Percentiles rank a stretch among this genome's conserved stretches.
Evolutionary conservation across 2,113 vertebrate genomes (phyloP).

Genomic region (Gymnocephalus cernua): DNA sequence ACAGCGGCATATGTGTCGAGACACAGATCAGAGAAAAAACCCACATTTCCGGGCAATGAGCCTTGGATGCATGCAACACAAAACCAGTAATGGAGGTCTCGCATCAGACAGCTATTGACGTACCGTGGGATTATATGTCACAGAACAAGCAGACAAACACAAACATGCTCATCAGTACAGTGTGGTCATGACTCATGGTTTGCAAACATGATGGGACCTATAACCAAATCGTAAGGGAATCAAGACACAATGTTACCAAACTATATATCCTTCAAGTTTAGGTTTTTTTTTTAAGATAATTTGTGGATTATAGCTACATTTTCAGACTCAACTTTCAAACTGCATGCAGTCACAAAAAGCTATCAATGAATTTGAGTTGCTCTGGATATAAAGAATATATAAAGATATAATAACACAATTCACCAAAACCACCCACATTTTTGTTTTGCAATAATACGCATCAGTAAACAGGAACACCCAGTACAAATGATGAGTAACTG

Average conservation of each 20-base stretch:
- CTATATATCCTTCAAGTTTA: neutral
- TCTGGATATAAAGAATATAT: neutral
- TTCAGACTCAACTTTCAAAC: neutral
- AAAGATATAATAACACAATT: too few species aligned
- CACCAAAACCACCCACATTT: neutral
- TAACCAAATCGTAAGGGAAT: neutral
- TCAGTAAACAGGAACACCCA: slow-evolving; percentile 15
- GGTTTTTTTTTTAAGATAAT: neutral
- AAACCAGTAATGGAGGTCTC: slow-evolving; percentile 75
- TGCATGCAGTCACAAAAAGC: neutral
- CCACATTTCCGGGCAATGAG: slow-evolving; percentile 67
- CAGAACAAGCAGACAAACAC: slow-evolving; percentile 40
- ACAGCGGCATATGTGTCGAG: slow-evolving; percentile 59
- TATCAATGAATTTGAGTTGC: neutral
- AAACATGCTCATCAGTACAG: slow-evolving; percentile 36
- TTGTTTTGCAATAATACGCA: slow-evolving; percentile 5
- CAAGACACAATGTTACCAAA: neutral
- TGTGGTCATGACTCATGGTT: slow-evolving; percentile 2
- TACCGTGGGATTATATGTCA: slow-evolving; percentile 65
- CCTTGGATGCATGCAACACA: slow-evolving; percentile 70
- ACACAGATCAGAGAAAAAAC: slow-evolving; percentile 61
- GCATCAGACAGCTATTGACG: slow-evolving; percentile 73
- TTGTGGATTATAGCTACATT: neutral
- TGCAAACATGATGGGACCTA: neutral
- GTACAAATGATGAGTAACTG: slow-evolving; percentile 32